phyloP scores from a whole-genome alignment of 2,113 vertebrate genomes.

The Lethenteron camtschaticum region DNA sequence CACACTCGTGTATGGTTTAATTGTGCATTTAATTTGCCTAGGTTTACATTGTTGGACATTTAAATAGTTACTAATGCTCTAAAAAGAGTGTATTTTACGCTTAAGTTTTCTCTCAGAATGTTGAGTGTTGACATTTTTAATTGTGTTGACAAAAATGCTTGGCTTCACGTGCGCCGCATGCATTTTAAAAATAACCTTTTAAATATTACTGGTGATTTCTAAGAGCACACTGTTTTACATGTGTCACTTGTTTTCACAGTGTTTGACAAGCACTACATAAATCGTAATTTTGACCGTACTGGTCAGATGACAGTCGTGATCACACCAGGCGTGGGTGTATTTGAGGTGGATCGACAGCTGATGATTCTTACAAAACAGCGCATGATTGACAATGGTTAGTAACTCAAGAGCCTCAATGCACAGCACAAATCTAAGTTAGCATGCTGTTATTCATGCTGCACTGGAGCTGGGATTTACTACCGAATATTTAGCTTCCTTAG shows the following conservation, averaged over 20 bases:
- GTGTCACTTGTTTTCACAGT: constrained; percentile 23
- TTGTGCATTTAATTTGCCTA: too few species aligned
- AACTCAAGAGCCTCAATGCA: not conserved
- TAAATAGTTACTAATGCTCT: too few species aligned
- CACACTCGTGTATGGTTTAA: too few species aligned
- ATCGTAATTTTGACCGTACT: constrained; percentile 88
- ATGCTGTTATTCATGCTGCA: too few species aligned
- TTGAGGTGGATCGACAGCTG: constrained; percentile 79
- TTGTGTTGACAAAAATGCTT: not conserved
- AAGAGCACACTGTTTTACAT: too few species aligned
- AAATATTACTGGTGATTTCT: too few species aligned
- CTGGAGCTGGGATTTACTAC: too few species aligned
- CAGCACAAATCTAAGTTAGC: too few species aligned
- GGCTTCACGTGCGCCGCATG: not conserved
- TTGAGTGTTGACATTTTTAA: constrained; percentile 9
- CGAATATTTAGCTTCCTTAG: too few species aligned
- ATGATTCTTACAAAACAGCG: constrained; percentile 97
- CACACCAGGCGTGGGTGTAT: constrained; percentile 77
- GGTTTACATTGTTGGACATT: too few species aligned
- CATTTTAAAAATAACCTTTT: too few species aligned
- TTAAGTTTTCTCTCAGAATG: constrained; percentile 5
- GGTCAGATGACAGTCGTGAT: constrained; percentile 98
- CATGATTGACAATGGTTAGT: constrained; percentile 90
- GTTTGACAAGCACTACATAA: constrained; percentile 97
- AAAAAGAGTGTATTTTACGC: not conserved